Conservation (phyloP, 23 tunicate species). For the Oikopleura albicans region DNA sequence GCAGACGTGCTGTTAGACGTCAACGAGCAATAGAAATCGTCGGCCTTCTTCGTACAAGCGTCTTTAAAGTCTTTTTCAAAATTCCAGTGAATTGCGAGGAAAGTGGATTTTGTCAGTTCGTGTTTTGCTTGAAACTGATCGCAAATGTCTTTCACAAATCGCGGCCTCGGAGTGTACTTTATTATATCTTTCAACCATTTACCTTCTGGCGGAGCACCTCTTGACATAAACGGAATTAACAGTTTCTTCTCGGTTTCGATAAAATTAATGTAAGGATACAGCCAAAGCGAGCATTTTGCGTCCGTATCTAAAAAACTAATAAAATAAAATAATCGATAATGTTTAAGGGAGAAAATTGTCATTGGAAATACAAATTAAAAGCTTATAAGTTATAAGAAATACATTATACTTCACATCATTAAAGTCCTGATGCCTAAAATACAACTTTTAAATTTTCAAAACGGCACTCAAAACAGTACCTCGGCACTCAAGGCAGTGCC, state of each 20-base stretch:
- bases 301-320: conserved; percentile 2
- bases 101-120: background rate
- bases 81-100: background rate
- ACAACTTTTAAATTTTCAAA: too few species aligned
- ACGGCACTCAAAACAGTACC: too few species aligned
- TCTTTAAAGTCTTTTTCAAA: conserved; percentile 8
- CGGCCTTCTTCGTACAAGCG: background rate
- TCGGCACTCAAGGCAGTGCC: too few species aligned
- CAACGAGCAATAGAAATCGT: background rate
- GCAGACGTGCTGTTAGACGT: background rate
- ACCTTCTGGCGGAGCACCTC: background rate
- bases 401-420: too few species aligned
- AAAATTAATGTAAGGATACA: conserved; percentile 13
- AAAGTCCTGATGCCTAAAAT: too few species aligned
- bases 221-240: background rate
- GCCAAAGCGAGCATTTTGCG: background rate
- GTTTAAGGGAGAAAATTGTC: too few species aligned
- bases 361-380: too few species aligned
- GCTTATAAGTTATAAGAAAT: too few species aligned
- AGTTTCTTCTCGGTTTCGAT: conserved; percentile 8
- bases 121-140: background rate
- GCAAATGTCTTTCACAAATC: background rate
- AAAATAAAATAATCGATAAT: too few species aligned
- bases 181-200: conserved; percentile 1
- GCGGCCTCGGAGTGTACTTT: background rate